Evolutionary conservation across 2,888 invertebrate species (phyloP), one percentile per base, ranked within the genome.

Genomic region (Platycnemis pennipes): DNA sequence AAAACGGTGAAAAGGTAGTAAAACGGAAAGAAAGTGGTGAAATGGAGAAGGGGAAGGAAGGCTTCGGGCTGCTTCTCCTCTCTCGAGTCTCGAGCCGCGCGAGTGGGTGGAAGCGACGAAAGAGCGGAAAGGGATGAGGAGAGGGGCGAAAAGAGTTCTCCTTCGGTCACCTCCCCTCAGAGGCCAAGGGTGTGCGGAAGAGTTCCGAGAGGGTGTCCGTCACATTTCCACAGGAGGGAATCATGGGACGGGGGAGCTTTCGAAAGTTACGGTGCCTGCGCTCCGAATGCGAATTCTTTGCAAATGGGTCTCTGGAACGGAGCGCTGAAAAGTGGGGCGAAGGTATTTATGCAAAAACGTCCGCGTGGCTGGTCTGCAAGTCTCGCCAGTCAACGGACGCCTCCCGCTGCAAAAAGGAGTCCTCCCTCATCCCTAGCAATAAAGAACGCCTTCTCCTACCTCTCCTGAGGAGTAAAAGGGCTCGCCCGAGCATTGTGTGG

Each of bases 321-420:
- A 13, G 11, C 31, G 31, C 13, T 7, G 1, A 16, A 37, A 77
- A 77, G 77, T 77, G 77, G 77, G 31, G 31, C 77, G 77, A 37
- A 77, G 77, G 31, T 37, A 77, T 77, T 77, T 77, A 77, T 77
- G 77, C 77, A 77, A 77, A 77, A 77, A 77, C 77, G 77, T 77
- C 11, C 2, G 8, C 8, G 77, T 2, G 13, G 22, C 77, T 11
- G n/a, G 7, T n/a, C 7, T 2, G 77, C 5, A 37, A 26, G 19
- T 8, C 19, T 3, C 11, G 49, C 19, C 19, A 37, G 77, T 1
- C 63, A 63, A 63, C 63, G 77, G 77, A 37, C 31, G 37, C 13
- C 13, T 13, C 31, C 77, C 37, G 77, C 16, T 11, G 31, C 13
- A 26, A 26, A 77, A 31, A 77, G 11, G 77, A 37, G 31, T 37